phyloP scores from a whole-genome alignment of 2,888 invertebrate species.

The Drosophila anceps region DNA sequence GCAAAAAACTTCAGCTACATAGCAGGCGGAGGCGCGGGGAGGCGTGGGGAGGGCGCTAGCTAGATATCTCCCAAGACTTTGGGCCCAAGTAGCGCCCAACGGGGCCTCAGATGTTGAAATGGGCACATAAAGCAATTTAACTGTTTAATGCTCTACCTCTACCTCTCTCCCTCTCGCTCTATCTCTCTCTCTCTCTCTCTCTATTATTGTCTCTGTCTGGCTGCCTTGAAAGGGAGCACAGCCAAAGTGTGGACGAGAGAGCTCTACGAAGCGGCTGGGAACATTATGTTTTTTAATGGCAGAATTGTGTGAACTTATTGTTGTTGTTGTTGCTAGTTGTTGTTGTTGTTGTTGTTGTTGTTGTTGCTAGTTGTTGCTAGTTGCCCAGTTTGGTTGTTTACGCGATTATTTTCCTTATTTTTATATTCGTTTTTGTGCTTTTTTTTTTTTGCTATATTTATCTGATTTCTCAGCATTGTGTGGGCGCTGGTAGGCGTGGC shows the following conservation, averaged over 20 bases:
- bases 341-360: conserved; percentile 32
- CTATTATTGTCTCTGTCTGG: background rate
- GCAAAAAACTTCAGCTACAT: conserved; percentile 42
- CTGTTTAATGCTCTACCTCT: conserved; percentile 64
- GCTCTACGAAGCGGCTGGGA: conserved; percentile 11
- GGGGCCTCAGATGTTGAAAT: conserved; percentile 71
- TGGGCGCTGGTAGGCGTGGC: background rate
- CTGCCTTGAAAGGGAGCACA: conserved; percentile 6
- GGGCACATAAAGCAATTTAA: conserved; percentile 76
- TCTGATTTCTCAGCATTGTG: conserved; percentile 39
- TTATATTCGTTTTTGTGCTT: conserved; percentile 33
- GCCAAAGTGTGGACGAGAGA: background rate
- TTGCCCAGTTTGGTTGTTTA: conserved; percentile 56
- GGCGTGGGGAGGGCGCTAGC: background rate
- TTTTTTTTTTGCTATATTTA: conserved; percentile 70
- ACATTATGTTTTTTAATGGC: conserved; percentile 65
- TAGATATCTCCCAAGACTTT: conserved; percentile 7
- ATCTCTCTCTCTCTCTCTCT: background rate
- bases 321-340: conserved; percentile 30
- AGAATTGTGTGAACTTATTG: conserved; percentile 71
- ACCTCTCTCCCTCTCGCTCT: background rate
- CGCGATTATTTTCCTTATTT: conserved; percentile 67
- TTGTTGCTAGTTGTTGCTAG: conserved; percentile 40
- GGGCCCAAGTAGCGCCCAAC: conserved; percentile 62
- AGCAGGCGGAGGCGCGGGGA: background rate